Evolutionary conservation across 2,113 vertebrate genomes (phyloP).

Genomic region (Halcyon malimbica): DNA sequence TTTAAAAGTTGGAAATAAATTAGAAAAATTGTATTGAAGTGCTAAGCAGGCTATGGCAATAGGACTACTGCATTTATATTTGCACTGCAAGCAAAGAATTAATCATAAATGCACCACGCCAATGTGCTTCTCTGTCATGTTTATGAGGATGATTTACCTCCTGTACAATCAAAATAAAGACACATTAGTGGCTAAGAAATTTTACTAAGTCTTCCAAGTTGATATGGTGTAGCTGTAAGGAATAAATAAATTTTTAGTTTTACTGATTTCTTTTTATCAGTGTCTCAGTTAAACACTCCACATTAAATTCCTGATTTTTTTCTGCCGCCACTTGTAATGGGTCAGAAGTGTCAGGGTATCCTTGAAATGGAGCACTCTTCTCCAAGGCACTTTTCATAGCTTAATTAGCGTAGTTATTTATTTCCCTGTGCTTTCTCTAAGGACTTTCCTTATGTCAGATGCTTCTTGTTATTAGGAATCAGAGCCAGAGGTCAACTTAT

Average conservation of each 20-base stretch:
- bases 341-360: constrained; percentile 13
- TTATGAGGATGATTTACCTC: neutral
- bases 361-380: constrained; percentile 19
- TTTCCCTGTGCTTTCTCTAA: constrained; percentile 1
- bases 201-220: neutral
- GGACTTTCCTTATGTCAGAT: constrained; percentile 4
- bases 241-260: neutral
- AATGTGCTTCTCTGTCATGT: neutral
- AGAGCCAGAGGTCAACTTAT: constrained; percentile 17
- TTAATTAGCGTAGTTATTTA: constrained; percentile 20
- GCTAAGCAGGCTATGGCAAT: neutral
- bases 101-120: neutral
- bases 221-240: neutral
- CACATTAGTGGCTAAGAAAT: neutral
- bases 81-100: neutral
- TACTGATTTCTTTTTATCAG: neutral
- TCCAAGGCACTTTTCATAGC: neutral
- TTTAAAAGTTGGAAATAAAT: neutral
- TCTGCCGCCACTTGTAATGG: neutral
- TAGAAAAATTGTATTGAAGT: neutral
- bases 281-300: neutral
- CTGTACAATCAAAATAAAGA: neutral
- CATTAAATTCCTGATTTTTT: constrained; percentile 2
- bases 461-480: constrained; percentile 16
- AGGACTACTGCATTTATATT: neutral